Base-by-base conservation (phyloP, 1,140 invertebrate genomes). In the Heliconius congener region DNA sequence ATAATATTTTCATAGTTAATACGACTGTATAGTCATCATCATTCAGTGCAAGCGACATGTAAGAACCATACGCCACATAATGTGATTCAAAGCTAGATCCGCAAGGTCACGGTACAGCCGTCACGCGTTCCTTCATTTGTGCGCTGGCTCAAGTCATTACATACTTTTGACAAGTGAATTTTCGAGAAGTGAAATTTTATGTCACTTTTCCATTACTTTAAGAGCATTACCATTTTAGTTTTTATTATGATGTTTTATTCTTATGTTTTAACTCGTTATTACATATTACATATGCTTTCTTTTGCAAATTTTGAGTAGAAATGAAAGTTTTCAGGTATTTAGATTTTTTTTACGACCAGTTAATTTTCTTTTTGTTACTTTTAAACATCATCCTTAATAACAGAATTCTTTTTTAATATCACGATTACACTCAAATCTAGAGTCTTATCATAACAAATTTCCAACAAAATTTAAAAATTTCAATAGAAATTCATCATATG, bases 61-160 rank as follows among this genome's bases (percentile, higher is more conserved):
- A 72, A 73, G 71, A 80, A 27, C 16, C 37, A 57, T 71, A 55
- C 13, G 55, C 52, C 52, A 66, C 39, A 72, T 50, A 76, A 77
- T 80, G 55, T 80, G 46, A 60, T 82, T 82, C 71, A 70, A 52
- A 75, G 73, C 42, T 70, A 71, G 46, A 72, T 71, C 57, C 74
- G 81, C 81, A 85, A 87, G 85, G 86, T 87, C 86, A 79, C 74
- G 34, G 82, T 74, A 57, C 80, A 76, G 46, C 76, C 83, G 85
- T 88, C 86, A 88, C 83, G 86, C 85, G 83, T 86, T 86, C 85
- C 80, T 83, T 76, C 50, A 55, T 81, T 82, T 84, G 74, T 74
- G 23, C 37, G 55, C 19, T 81, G 81, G 84, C 77, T 71, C 80
- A 82, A 83, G 81, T 81, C 2, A 57, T 77, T 76, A 72, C 73